Evolutionary conservation across 2,797 vertebrate genomes (phyloP).

Genomic region (Manis pentadactyla): DNA sequence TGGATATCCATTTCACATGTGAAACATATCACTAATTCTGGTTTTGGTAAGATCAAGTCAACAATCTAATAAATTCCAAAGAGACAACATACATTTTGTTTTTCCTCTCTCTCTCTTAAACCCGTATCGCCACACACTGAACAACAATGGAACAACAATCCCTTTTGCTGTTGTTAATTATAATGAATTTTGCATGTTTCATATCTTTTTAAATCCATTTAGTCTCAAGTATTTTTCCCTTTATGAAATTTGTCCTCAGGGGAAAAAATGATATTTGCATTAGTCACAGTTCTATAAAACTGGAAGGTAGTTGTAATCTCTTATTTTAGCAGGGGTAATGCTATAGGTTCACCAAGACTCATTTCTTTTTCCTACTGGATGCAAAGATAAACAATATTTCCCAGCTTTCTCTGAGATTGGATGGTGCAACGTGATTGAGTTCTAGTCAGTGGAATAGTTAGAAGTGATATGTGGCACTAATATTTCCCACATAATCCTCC

Average conservation of each 20-base stretch:
- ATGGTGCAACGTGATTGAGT: background rate
- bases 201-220: constrained; percentile 4
- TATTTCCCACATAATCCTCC: background rate
- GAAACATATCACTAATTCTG: background rate
- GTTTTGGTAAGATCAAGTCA: background rate
- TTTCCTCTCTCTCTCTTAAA: background rate
- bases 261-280: constrained; percentile 25
- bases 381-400: background rate
- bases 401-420: background rate
- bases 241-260: background rate
- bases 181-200: background rate
- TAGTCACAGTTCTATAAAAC: constrained; percentile 49
- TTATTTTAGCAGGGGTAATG: constrained; percentile 8
- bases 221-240: constrained; percentile 43
- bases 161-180: constrained; percentile 24
- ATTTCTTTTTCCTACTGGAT: background rate
- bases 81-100: background rate
- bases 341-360: background rate
- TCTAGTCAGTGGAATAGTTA: background rate
- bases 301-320: constrained; percentile 17
- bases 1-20: background rate
- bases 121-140: background rate
- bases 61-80: background rate
- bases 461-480: background rate
- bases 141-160: background rate